Conservation (phyloP, 2,113 vertebrate genomes). For the Hippopotamus amphibius region DNA sequence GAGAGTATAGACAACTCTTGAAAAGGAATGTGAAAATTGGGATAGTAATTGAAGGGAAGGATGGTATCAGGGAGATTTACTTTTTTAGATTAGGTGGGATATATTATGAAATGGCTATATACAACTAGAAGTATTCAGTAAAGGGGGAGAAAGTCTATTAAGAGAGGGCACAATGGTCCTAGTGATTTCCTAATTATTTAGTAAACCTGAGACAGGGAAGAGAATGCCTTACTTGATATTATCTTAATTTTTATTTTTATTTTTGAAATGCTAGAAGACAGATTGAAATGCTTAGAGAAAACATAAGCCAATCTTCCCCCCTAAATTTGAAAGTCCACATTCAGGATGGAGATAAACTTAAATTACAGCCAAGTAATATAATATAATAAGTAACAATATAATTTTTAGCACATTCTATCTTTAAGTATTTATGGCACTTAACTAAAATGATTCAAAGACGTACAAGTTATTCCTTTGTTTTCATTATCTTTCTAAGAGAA, state of each 20-base stretch:
- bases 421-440: background rate
- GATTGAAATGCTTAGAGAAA: background rate
- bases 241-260: background rate
- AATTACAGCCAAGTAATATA: background rate
- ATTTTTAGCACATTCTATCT: background rate
- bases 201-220: background rate
- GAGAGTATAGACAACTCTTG: background rate
- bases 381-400: background rate
- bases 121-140: background rate
- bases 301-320: background rate
- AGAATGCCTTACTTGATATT: background rate
- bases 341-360: background rate
- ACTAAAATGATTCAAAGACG: background rate
- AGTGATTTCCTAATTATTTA: background rate
- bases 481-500: slow-evolving; percentile 47
- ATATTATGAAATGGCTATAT: background rate
- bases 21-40: background rate
- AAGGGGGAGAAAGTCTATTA: background rate
- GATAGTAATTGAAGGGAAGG: background rate
- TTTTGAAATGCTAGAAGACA: background rate
- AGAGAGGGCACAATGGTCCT: background rate
- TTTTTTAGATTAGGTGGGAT: background rate
- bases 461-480: background rate
- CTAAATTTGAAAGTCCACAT: background rate
- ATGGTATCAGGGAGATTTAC: background rate